A percentile compares a stretch with the other conserved stretches of the same genome.
These are phyloP conservation scores for Odontomyia ornata DNA, from an alignment of 2,888 invertebrate genomes.

Conservation along the genomic window DNA sequence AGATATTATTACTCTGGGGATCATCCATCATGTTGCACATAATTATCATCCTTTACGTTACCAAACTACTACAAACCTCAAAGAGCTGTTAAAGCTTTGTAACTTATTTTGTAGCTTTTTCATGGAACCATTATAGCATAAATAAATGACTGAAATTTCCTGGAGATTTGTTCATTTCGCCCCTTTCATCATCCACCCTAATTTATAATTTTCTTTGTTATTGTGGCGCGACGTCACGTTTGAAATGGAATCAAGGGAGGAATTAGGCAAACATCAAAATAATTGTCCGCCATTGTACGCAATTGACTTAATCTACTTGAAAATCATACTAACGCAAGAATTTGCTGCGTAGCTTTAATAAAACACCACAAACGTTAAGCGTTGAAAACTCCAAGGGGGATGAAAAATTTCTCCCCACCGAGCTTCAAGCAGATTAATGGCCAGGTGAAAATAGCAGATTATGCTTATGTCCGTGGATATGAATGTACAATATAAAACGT, in stretches of 20 bases:
- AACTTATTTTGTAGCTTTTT: no score
- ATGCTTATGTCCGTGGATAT: no score
- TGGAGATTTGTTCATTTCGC: no score
- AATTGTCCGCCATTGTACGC: conserved; percentile 16
- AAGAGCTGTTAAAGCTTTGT: no score
- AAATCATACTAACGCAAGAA: background rate
- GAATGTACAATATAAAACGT: background rate
- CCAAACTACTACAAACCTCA: no score
- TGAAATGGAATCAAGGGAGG: background rate
- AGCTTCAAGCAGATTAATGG: background rate
- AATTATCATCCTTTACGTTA: no score
- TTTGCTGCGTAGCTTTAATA: background rate
- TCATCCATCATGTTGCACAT: no score
- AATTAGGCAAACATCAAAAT: conserved; percentile 16
- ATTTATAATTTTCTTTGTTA: background rate
- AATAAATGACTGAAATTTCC: no score
- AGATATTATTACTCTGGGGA: no score
- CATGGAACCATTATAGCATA: no score
- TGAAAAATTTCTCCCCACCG: background rate
- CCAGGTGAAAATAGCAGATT: background rate
- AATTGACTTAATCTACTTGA: conserved; percentile 19
- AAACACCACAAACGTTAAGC: background rate
- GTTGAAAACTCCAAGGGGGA: background rate
- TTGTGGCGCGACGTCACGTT: background rate
- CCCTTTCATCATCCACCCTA: no score